Conservation (phyloP, 2,797 vertebrate species). For the Chaenodraco wilsoni region DNA sequence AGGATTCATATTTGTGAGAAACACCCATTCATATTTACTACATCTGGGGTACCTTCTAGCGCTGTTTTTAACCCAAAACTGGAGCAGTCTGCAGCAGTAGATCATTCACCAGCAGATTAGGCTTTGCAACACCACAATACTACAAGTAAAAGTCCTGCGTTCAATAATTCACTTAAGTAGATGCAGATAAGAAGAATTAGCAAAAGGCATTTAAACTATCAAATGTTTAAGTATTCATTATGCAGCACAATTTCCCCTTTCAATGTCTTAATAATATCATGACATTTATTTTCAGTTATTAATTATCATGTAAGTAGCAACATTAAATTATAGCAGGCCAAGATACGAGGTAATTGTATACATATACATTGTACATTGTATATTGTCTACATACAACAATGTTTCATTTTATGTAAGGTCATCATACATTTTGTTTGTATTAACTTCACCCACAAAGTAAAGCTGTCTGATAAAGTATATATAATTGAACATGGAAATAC, state of each 20-base stretch:
- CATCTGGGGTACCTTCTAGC: background rate
- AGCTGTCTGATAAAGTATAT: background rate
- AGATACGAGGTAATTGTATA: background rate
- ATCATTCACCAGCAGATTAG: conserved; percentile 1
- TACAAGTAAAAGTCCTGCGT: background rate
- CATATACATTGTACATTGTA: no score
- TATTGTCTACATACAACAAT: background rate
- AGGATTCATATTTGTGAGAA: background rate
- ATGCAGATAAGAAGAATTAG: no score
- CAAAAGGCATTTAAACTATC: no score
- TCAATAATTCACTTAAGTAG: no score
- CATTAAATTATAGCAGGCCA: background rate
- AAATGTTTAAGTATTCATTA: background rate
- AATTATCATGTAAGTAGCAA: background rate
- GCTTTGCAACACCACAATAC: background rate
- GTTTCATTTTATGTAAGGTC: background rate
- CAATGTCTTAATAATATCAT: background rate
- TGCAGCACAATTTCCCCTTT: background rate
- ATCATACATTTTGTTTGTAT: background rate
- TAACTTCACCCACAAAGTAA: background rate
- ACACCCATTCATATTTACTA: background rate
- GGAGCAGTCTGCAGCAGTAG: background rate
- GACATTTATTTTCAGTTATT: background rate
- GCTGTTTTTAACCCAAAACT: background rate
- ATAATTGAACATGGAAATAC: background rate